Conservation (phyloP, 1,140 invertebrate genomes). For the Calliopsis andreniformis region DNA sequence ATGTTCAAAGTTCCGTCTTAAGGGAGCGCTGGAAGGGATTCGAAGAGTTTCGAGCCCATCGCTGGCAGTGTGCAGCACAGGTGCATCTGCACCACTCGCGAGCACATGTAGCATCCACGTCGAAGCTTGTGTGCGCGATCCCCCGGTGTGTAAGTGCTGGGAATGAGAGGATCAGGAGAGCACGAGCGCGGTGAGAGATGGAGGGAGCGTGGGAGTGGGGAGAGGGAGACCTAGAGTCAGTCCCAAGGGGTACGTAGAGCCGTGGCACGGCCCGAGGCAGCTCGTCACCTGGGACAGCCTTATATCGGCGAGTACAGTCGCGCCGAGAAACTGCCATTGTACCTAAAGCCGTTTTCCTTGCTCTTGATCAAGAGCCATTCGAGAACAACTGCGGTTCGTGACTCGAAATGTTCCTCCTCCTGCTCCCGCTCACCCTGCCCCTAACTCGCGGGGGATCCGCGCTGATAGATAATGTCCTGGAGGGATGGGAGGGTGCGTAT, state of each 20-base stretch:
- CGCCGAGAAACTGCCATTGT: conserved; percentile 72
- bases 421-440: no score
- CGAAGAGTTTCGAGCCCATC: background rate
- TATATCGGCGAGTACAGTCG: conserved; percentile 78
- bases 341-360: conserved; percentile 65
- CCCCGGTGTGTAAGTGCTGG: background rate
- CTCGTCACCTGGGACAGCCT: conserved; percentile 79
- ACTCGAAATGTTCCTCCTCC: conserved; percentile 35
- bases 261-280: conserved; percentile 77
- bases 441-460: conserved; percentile 24
- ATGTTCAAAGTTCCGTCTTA: no score
- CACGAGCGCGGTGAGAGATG: background rate
- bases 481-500: conserved; percentile 12
- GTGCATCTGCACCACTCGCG: conserved; percentile 7
- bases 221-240: conserved; percentile 66
- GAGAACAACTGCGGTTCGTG: conserved; percentile 48
- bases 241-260: conserved; percentile 76
- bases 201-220: background rate
- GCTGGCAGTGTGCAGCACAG: conserved; percentile 6
- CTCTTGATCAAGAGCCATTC: conserved; percentile 61
- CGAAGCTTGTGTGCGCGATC: conserved; percentile 23
- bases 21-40: background rate
- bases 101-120: background rate
- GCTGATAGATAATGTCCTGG: conserved; percentile 27
- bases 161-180: conserved; percentile 16